phyloP scores from a whole-genome alignment of 2,797 vertebrate species.

The Enteromius fasciolatus region DNA sequence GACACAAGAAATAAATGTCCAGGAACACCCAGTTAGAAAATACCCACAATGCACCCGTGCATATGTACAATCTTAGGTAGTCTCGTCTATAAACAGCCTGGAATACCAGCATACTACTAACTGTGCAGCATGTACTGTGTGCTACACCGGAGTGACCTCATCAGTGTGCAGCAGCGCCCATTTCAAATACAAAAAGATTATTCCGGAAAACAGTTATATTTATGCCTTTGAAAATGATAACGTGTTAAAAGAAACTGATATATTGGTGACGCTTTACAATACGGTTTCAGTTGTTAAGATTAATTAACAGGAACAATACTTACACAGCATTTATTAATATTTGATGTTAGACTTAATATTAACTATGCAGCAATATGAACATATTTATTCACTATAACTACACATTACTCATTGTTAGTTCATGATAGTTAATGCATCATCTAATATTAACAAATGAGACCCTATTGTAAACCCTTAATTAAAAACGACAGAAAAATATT shows the following conservation, averaged over 20 bases:
- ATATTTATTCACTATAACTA: not conserved
- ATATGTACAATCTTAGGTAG: constrained; percentile 46
- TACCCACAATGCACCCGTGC: constrained; percentile 33
- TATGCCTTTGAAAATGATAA: too few species aligned
- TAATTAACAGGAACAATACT: not conserved
- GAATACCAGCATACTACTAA: not conserved
- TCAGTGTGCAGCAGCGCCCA: not conserved
- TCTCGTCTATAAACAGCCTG: constrained; percentile 12
- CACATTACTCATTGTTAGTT: not conserved
- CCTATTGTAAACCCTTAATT: not conserved
- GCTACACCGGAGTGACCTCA: not conserved
- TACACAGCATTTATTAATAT: not conserved
- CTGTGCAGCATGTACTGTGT: not conserved
- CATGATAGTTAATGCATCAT: not conserved
- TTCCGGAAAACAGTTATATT: not conserved
- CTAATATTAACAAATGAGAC: not conserved
- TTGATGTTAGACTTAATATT: not conserved
- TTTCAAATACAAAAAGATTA: not conserved
- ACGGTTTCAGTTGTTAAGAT: too few species aligned
- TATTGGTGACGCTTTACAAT: not conserved
- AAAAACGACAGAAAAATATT: not conserved
- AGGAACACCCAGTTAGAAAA: constrained; percentile 25
- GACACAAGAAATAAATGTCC: not conserved
- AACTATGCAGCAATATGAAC: too few species aligned
- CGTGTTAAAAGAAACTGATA: too few species aligned